These are phyloP conservation scores for Caranx melampygus DNA, from an alignment of 2,113 vertebrate species.

Conservation along the genomic window DNA sequence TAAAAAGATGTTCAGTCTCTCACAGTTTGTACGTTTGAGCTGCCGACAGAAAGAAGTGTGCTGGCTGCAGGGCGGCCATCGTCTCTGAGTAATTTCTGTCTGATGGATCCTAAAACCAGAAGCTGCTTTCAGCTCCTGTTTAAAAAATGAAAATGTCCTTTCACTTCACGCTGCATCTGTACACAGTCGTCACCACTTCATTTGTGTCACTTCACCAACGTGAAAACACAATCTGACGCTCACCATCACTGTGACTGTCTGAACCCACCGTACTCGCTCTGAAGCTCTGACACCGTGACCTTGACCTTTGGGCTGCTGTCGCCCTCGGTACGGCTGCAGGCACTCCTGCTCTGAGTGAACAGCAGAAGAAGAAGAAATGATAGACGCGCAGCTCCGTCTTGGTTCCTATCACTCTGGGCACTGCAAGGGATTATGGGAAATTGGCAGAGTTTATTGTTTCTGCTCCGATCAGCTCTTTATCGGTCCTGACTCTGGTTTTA, in stretches of 20 bases:
- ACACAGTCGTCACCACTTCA: neutral
- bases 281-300: constrained; percentile 48
- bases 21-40: neutral
- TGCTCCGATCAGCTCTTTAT: constrained; percentile 56
- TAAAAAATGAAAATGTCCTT: neutral
- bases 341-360: constrained; percentile 38
- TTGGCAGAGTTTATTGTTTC: constrained; percentile 63
- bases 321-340: constrained; percentile 48
- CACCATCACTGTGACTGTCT: constrained; percentile 28
- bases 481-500: constrained; percentile 14
- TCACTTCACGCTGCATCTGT: neutral
- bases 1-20: neutral
- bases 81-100: neutral
- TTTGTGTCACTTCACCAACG: neutral
- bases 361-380: constrained; percentile 36
- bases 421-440: constrained; percentile 70
- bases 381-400: constrained; percentile 46
- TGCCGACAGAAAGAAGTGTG: neutral
- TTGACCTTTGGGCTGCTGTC: constrained; percentile 39
- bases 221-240: constrained; percentile 4
- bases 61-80: neutral
- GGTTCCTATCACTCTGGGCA: constrained; percentile 42
- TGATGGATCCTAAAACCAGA: neutral
- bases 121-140: neutral
- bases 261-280: constrained; percentile 18